phyloP scores from a whole-genome alignment of 2,888 invertebrate genomes.

The Mantis religiosa region DNA sequence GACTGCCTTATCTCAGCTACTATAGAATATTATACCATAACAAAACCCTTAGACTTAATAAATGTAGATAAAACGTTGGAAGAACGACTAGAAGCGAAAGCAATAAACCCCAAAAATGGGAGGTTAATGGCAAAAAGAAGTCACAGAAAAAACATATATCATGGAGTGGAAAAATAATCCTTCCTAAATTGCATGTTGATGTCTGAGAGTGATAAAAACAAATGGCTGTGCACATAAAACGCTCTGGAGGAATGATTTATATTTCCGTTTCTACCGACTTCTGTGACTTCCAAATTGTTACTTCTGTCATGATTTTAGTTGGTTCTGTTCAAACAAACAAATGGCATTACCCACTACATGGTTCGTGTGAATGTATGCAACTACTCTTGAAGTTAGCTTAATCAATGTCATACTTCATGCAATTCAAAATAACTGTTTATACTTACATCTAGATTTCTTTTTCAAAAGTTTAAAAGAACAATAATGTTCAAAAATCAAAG shows the following conservation, averaged over 20 bases:
- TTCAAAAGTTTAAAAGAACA: too few relatives aligned
- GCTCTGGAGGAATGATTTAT: not conserved
- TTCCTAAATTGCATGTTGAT: not conserved
- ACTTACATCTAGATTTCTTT: too few relatives aligned
- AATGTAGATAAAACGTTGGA: not conserved
- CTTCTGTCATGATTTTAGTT: not conserved
- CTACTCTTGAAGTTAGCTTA: not conserved
- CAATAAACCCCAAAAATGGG: not conserved
- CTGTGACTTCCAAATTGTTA: not conserved
- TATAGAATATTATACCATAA: not conserved
- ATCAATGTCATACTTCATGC: too few relatives aligned
- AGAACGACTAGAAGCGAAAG: not conserved
- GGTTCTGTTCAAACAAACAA: not conserved
- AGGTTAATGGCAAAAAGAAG: not conserved
- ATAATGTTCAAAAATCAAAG: too few relatives aligned
- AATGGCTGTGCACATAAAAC: not conserved
- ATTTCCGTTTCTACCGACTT: not conserved
- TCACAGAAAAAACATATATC: not conserved
- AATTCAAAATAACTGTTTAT: too few relatives aligned
- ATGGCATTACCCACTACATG: too few relatives aligned
- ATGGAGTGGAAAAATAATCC: not conserved
- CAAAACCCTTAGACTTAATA: not conserved
- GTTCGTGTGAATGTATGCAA: not conserved
- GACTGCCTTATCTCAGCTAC: too few relatives aligned
- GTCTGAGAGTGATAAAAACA: not conserved